These are phyloP conservation scores for Palythoa grandis DNA, from an alignment of 92 coral and sea anemone genomes.

Conservation along the genomic window DNA sequence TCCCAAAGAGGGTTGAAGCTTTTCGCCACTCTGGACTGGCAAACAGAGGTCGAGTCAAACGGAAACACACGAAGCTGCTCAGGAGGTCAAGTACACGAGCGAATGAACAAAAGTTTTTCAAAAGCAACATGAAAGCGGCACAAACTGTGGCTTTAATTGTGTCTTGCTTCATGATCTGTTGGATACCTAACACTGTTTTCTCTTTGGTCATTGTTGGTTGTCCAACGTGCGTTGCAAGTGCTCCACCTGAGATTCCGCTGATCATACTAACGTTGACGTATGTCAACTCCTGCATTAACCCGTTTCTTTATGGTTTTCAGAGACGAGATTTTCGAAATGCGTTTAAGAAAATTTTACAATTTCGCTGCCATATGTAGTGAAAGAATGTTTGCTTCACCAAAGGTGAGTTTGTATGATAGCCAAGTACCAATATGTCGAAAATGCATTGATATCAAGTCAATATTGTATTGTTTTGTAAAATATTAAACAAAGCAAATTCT, in stretches of 20 bases:
- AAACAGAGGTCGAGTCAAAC: not conserved
- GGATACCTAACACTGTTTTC: slow-evolving; percentile 30
- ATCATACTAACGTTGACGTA: not conserved
- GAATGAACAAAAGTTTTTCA: slow-evolving; percentile 15
- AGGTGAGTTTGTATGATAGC: not conserved
- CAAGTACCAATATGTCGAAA: not conserved
- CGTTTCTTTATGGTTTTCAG: slow-evolving; percentile 33
- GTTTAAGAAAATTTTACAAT: slow-evolving; percentile 33
- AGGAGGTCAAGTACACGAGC: slow-evolving; percentile 6
- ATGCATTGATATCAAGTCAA: not conserved
- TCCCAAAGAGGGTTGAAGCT: slow-evolving; percentile 22
- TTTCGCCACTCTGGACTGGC: slow-evolving; percentile 3
- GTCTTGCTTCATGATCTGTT: slow-evolving; percentile 24
- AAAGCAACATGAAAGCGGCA: slow-evolving; percentile 40
- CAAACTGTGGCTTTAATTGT: slow-evolving; percentile 36
- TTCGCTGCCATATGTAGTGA: slow-evolving; percentile 1
- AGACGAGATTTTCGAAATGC: slow-evolving; percentile 42
- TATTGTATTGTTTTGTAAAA: not conserved
- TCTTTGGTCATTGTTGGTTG: not conserved
- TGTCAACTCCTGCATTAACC: slow-evolving; percentile 22
- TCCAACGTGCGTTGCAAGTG: not conserved
- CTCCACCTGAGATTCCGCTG: not conserved
- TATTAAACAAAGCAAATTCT: not conserved
- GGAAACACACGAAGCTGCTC: not conserved
- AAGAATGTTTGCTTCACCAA: not conserved